A percentile compares a stretch with the other conserved stretches of the same genome.
These are phyloP conservation scores for Gymnoscelis rufifasciata DNA, from an alignment of 2,888 invertebrate species.

Conservation along the genomic window DNA sequence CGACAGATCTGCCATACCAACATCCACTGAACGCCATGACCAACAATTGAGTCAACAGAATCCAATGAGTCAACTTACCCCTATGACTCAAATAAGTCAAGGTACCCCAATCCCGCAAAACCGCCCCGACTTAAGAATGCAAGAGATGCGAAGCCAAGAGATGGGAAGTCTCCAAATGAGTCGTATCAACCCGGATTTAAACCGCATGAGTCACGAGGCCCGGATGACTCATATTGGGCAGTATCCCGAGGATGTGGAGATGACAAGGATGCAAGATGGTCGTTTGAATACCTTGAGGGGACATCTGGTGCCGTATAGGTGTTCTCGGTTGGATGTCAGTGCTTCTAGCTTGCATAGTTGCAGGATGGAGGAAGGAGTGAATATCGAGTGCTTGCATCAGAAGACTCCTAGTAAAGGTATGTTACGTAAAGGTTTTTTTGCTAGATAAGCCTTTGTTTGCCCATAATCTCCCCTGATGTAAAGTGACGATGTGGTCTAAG, in stretches of 20 bases:
- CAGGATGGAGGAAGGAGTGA: slow-evolving; percentile 49
- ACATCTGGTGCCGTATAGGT: slow-evolving; percentile 66
- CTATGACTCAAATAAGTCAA: slow-evolving; percentile 16
- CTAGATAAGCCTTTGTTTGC: not conserved
- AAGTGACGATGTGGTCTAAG: not conserved
- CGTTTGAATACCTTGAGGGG: slow-evolving; percentile 66
- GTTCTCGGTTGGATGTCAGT: slow-evolving; percentile 60
- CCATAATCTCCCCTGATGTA: no score
- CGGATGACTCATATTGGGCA: slow-evolving; percentile 45
- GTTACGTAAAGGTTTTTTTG: not conserved
- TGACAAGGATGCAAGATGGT: slow-evolving; percentile 38
- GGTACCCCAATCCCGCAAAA: not conserved
- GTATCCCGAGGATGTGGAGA: slow-evolving; percentile 40
- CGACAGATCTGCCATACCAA: not conserved
- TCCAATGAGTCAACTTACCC: slow-evolving; percentile 4
- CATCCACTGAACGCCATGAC: no score
- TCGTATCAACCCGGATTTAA: slow-evolving; percentile 35
- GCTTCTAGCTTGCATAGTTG: slow-evolving; percentile 62
- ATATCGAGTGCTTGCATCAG: slow-evolving; percentile 64
- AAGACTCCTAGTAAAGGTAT: slow-evolving; percentile 64
- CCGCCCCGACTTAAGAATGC: no score
- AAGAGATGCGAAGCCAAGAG: slow-evolving; percentile 29
- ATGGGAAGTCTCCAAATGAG: slow-evolving; percentile 7
- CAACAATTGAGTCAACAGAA: slow-evolving; percentile 3
- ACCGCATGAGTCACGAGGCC: slow-evolving; percentile 35